phyloP scores from a whole-genome alignment of 1,140 invertebrate species.

The Nebria ingens region DNA sequence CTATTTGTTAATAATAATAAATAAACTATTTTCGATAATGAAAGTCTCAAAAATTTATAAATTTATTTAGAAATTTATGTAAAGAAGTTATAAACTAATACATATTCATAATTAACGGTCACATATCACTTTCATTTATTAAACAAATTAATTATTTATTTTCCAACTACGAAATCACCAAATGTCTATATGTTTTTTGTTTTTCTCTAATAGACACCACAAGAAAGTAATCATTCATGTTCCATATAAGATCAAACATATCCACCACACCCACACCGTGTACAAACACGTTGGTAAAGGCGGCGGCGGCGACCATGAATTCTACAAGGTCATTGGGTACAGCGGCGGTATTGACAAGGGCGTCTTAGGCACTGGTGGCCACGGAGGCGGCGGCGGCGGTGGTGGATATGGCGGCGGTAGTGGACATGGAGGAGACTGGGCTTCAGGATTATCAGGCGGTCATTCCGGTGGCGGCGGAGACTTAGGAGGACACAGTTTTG shows the following conservation, averaged over 20 bases:
- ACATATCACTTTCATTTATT: no score
- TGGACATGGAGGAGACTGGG: constrained; percentile 11
- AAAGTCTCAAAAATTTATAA: no score
- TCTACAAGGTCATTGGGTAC: constrained; percentile 33
- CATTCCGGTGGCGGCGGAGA: constrained; percentile 25
- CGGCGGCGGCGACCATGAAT: constrained; percentile 24
- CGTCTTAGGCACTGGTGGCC: constrained; percentile 17
- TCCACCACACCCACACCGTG: constrained; percentile 48
- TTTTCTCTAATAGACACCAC: constrained; percentile 32
- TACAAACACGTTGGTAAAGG: constrained; percentile 40
- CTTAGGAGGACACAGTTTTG: constrained; percentile 15
- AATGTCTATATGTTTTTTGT: neutral
- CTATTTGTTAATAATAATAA: no score
- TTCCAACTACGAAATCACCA: neutral
- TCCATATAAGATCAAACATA: constrained; percentile 45
- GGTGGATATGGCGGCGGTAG: constrained; percentile 12
- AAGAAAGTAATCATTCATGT: constrained; percentile 51
- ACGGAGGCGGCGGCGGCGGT: constrained; percentile 20
- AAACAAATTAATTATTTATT: neutral
- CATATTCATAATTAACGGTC: no score
- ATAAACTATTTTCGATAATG: no score
- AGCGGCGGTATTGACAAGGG: constrained; percentile 30
- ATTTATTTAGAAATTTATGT: no score
- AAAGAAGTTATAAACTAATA: no score
- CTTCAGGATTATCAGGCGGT: constrained; percentile 16